Base-by-base conservation (phyloP, 2,888 invertebrate species). In the Rhaphigaster nebulosa region DNA sequence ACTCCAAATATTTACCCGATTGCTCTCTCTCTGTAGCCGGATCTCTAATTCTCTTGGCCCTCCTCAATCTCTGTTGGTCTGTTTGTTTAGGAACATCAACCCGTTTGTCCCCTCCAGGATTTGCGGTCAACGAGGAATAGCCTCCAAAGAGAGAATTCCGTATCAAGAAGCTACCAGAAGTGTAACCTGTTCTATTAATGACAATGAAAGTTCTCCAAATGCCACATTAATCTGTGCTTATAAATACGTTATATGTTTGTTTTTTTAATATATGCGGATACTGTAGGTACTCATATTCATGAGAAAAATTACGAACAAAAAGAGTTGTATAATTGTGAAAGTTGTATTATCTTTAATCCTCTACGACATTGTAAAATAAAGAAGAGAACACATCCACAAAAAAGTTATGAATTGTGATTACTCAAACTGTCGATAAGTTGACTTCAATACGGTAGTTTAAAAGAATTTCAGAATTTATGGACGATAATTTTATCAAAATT, bases 11-110 rank as follows among this genome's bases (percentile, higher is more conserved):
- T 88, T 88, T 56, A 41, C 89, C 87, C 34, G n/a, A 0, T 34
- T 26, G 18, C 87, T 34, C 54, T 52, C 38, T 91, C 88, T 18
- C 29, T 38, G 60, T 91, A 56, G 60, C 91, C 87, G 65, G 41
- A 76, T 89, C 29, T 88, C 84, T 41, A 52, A 38, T 80, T 91
- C 89, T 56, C 87, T 56, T 87, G 45, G 84, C 84, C 45, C 84
- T 84, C 26, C 84, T 84, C 84, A 84, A 84, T 84, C 84, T 84
- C 84, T 84, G 84, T 84, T 84, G 84, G 84, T 84, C 84, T 84
- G 45, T 84, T 84, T 84, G 84, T 84, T 50, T 84, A 50, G 45
- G 84, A n/a, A 84, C 84, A 84, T 84, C 84, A 84, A 45, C 84
- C 84, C 45, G 84, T 84, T 84, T 84, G 84, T 84, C 84, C 45